Base-by-base conservation (phyloP, 2,797 vertebrate species). In the Monodelphis domestica region DNA sequence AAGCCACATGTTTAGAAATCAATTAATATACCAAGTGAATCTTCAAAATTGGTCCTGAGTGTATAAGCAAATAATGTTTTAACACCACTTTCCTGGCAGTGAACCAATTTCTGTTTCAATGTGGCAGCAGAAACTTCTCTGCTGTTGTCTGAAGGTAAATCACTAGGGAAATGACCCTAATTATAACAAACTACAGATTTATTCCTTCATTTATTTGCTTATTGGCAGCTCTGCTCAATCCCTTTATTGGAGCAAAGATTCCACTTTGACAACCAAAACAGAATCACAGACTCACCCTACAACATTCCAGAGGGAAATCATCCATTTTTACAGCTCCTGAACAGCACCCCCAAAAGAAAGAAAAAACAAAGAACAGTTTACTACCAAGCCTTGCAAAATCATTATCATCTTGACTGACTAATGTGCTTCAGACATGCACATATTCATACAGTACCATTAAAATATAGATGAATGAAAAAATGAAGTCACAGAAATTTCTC, bases 81-180 rank as follows among this genome's bases (percentile, higher is more conserved):
- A 90, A 55, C 88, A 54, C 7, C 87, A 55, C 84, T 92, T 4
- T 91, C 91, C 59, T 95, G 91, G 91, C 56, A 95, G 29, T 21
- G 54, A 54, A 89, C 59, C 91, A 52, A 63, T 95, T 97, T 97
- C 89, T 91, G 89, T 92, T 33, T 4, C 17, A 28, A 14, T 33
- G 45, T 3, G 53, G 95, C 51, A 90, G 78, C 33, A n/a, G n/a
- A 91, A 95, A 30, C 52, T 91, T 93, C 97, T 96, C 89, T 96
- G 96, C 96, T 90, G 70, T 45, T 54, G 88, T 93, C 38, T 94
- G 90, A 95, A 94, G 55, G 54, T 91, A 97, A 97, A 94, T 91
- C 92, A 94, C 54, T 91, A 96, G 95, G 93, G 88, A 29, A 95
- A 56, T 96, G 91, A 14, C 96, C 89, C 97, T 97, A 96, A 93